A percentile compares a stretch with the other conserved stretches of the same genome.
Conservation (phyloP, 2,888 invertebrate genomes). For the Mactromeris polynyma region DNA sequence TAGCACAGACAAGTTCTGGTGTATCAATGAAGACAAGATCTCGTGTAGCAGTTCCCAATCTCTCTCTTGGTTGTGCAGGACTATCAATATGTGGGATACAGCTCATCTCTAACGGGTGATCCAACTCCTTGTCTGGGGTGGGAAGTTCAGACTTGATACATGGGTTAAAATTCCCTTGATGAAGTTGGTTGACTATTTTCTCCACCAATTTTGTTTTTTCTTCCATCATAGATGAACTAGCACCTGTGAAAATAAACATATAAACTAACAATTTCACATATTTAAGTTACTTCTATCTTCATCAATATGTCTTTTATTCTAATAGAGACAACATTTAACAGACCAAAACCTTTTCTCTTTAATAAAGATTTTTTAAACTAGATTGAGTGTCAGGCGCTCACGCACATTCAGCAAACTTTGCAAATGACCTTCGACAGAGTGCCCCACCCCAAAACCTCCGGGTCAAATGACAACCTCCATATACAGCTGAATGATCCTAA, state of each 20-base stretch:
- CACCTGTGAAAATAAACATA: slow-evolving; percentile 75
- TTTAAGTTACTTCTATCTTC: too few relatives aligned
- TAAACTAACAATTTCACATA: too few relatives aligned
- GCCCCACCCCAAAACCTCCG: too few relatives aligned
- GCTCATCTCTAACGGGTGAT: slow-evolving; percentile 78
- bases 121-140: slow-evolving; percentile 69
- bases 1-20: slow-evolving; percentile 64
- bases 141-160: slow-evolving; percentile 67
- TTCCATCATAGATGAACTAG: slow-evolving; percentile 82
- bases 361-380: too few relatives aligned
- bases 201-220: slow-evolving; percentile 80
- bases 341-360: too few relatives aligned
- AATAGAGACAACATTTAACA: too few relatives aligned
- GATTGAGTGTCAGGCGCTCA: too few relatives aligned
- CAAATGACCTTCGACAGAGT: too few relatives aligned
- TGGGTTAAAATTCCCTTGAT: slow-evolving; percentile 81
- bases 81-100: slow-evolving; percentile 79
- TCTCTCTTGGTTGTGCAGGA: slow-evolving; percentile 66
- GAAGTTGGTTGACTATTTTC: slow-evolving; percentile 80
- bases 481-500: too few relatives aligned
- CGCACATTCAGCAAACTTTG: too few relatives aligned
- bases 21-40: slow-evolving; percentile 66
- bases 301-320: too few relatives aligned
- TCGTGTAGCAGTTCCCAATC: slow-evolving; percentile 49
- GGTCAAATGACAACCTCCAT: too few relatives aligned